Percentiles rank a stretch among this genome's conserved stretches.
phyloP scores from a whole-genome alignment of 2,113 vertebrate species.

The Mormoops blainvillei region DNA sequence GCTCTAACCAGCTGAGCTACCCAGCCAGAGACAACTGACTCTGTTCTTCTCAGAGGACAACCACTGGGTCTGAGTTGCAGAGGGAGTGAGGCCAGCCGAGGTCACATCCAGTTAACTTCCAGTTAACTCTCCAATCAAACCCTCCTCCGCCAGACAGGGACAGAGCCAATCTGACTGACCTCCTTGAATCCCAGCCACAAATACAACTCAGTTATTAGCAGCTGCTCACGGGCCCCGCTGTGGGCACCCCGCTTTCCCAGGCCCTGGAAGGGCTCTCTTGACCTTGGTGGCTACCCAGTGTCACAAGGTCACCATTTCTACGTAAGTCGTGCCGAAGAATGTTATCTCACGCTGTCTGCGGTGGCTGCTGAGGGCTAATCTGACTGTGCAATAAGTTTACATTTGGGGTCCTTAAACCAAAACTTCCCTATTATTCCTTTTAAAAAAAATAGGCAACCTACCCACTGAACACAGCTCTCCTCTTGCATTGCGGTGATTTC shows the following conservation, averaged over 20 bases:
- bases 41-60: conserved; percentile 38
- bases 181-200: not conserved
- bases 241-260: rapidly evolving
- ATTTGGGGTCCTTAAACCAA: not conserved
- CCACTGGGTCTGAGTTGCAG: not conserved
- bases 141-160: not conserved
- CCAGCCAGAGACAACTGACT: not conserved
- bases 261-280: not conserved
- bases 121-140: not conserved
- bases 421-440: not conserved
- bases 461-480: not conserved
- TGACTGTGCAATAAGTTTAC: not conserved
- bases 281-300: rapidly evolving
- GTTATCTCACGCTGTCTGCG: not conserved
- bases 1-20: too few relatives aligned
- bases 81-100: not conserved
- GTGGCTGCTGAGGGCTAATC: not conserved
- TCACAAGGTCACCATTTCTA: not conserved
- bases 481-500: not conserved
- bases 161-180: not conserved
- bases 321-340: not conserved
- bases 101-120: too few relatives aligned
- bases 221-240: not conserved
- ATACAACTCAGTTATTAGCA: not conserved
- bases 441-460: not conserved